Base-by-base conservation (phyloP, 2,888 invertebrate genomes). In the Philonicus albiceps region DNA sequence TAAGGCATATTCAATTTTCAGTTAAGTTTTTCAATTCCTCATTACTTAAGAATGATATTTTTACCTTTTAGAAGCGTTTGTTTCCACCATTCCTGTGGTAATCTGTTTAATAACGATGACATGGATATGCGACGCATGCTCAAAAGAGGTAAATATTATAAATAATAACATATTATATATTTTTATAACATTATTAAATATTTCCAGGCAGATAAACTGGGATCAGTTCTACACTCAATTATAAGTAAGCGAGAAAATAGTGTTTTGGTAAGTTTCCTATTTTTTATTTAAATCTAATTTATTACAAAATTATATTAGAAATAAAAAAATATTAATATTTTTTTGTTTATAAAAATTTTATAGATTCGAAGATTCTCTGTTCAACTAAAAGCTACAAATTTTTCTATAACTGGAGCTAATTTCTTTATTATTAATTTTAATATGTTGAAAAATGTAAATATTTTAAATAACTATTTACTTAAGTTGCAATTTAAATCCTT, bases 401-500 rank as follows among this genome's bases (percentile, higher is more conserved):
- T 80, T 53, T 80, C 55, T 27, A 80, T 80, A 53, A 49, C 80
- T 16, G 80, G 53, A 30, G 53, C 49, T 27, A 53, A 80, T 55
- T 80, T 80, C n/a, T 80, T 80, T 53, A 34, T 31, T 5, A 80
- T 80, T 53, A 37, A 80, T 80, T 53, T 31, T 5, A 53, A 31
- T 6, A 80, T 80, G 80, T 80, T 80, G 30, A 80, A 34, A 49
- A 49, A 53, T 30, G 80, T 80, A 55, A 8, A 16, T 75, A 75
- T 40, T n/a, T 34, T 1, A 40, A 37, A 11, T 37, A 37, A 11
- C 13, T 8, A 19, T 43, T 43, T 78, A 22, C 5, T 13, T 40
- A n/a, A 43, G 13, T 13, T 13, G 13, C 11, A 13, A 0, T 40
- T 40, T 27, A 40, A 27, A 53, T n/a, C 2, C 1, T 2, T 11